A percentile compares a stretch with the other conserved stretches of the same genome.
phyloP scores from a whole-genome alignment of 2,888 invertebrate genomes.

The Rhodophaea formosa region DNA sequence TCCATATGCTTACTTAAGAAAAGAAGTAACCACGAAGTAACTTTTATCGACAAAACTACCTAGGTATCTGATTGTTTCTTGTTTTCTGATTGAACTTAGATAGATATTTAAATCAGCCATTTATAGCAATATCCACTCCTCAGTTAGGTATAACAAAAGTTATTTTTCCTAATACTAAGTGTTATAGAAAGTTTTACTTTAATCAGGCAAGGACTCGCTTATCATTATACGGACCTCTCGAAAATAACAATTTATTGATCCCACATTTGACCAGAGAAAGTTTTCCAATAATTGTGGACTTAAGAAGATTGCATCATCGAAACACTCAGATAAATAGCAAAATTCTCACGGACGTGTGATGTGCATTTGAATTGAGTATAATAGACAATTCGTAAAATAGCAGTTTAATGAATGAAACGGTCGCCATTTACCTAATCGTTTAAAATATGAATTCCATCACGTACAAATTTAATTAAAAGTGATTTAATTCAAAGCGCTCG shows the following conservation, averaged over 20 bases:
- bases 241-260: conserved; percentile 3
- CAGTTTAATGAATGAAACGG: background rate
- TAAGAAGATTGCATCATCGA: background rate
- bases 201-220: background rate
- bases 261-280: conserved; percentile 2
- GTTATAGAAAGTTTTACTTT: background rate
- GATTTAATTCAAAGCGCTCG: no score
- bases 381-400: conserved; percentile 4
- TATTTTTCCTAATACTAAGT: no score
- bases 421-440: background rate
- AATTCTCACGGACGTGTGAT: conserved; percentile 7
- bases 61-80: no score
- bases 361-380: conserved; percentile 1
- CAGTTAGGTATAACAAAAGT: no score
- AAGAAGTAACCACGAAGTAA: no score
- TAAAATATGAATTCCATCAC: background rate
- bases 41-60: no score
- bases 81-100: no score
- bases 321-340: conserved; percentile 4
- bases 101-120: no score
- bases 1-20: no score
- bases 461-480: background rate
- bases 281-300: background rate
- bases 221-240: background rate
- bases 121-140: no score